phyloP scores from a whole-genome alignment of 2,797 vertebrate species.

The Oreonectes daqikongensis region DNA sequence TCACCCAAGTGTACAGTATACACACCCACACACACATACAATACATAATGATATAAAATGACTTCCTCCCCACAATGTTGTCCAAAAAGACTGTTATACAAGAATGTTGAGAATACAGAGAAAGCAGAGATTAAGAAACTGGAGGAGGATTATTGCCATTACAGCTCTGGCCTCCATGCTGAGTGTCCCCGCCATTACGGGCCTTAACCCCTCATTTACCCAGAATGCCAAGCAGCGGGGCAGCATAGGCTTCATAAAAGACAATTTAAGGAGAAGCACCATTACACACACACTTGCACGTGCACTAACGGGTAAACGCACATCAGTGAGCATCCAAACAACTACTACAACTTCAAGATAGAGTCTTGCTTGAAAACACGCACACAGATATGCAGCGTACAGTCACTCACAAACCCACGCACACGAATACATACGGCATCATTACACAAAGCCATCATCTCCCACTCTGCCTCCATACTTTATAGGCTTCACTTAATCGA shows the following conservation, averaged over 20 bases:
- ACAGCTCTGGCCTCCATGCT: slow-evolving; percentile 15
- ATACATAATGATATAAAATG: slow-evolving; percentile 5
- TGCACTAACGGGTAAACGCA: neutral
- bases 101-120: neutral
- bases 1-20: neutral
- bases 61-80: neutral
- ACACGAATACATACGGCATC: slow-evolving; percentile 54
- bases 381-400: slow-evolving; percentile 18
- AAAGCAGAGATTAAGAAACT: slow-evolving; percentile 16
- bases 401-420: slow-evolving; percentile 42
- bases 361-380: slow-evolving; percentile 14
- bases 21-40: slow-evolving; percentile 9
- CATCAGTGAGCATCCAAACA: slow-evolving; percentile 14
- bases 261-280: slow-evolving; percentile 49
- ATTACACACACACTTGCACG: slow-evolving; percentile 32
- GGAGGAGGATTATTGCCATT: slow-evolving; percentile 12
- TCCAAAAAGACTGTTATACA: slow-evolving; percentile 15
- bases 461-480: slow-evolving; percentile 44
- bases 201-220: slow-evolving; percentile 46
- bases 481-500: slow-evolving; percentile 35
- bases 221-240: slow-evolving; percentile 42
- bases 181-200: slow-evolving; percentile 26
- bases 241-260: slow-evolving; percentile 46
- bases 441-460: slow-evolving; percentile 66
- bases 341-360: slow-evolving; percentile 37